A percentile compares a stretch with the other conserved stretches of the same genome.
Conservation (phyloP, 2,888 invertebrate species). For the Onthophagus sagittarius region DNA sequence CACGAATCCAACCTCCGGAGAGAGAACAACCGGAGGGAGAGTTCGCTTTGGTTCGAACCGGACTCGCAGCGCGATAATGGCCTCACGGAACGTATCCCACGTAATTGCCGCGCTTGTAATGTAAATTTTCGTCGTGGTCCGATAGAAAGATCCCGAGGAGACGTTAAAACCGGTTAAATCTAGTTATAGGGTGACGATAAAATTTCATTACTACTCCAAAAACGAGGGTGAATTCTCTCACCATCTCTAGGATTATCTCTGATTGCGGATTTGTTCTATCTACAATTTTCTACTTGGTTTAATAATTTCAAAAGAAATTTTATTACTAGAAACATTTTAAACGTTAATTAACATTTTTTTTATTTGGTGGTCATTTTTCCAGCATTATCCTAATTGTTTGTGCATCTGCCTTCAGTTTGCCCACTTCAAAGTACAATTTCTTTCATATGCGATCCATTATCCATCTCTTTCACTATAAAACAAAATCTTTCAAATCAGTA, state of each 20-base stretch:
- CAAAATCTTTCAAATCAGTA: too few relatives aligned
- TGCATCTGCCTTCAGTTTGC: too few relatives aligned
- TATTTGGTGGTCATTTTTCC: too few relatives aligned
- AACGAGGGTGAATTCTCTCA: conserved; percentile 3
- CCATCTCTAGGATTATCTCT: not conserved
- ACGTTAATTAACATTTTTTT: too few relatives aligned
- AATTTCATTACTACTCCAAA: conserved; percentile 22
- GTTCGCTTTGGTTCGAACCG: conserved; percentile 34
- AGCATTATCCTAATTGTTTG: too few relatives aligned
- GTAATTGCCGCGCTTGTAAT: conserved; percentile 37
- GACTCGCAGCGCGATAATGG: conserved; percentile 38
- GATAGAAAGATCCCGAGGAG: conserved; percentile 20
- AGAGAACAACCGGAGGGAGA: not conserved
- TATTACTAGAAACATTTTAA: too few relatives aligned
- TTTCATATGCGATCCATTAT: too few relatives aligned
- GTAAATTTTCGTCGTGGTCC: conserved; percentile 23
- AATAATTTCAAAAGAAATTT: too few relatives aligned
- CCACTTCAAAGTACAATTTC: too few relatives aligned
- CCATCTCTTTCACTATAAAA: too few relatives aligned
- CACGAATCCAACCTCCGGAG: conserved; percentile 38
- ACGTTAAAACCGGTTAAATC: conserved; percentile 24
- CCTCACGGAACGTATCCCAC: conserved; percentile 39
- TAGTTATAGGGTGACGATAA: conserved; percentile 22
- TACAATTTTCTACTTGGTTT: too few relatives aligned
- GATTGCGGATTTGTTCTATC: not conserved